phyloP scores from a whole-genome alignment of 2,113 vertebrate genomes.

The Vanacampus margaritifer region DNA sequence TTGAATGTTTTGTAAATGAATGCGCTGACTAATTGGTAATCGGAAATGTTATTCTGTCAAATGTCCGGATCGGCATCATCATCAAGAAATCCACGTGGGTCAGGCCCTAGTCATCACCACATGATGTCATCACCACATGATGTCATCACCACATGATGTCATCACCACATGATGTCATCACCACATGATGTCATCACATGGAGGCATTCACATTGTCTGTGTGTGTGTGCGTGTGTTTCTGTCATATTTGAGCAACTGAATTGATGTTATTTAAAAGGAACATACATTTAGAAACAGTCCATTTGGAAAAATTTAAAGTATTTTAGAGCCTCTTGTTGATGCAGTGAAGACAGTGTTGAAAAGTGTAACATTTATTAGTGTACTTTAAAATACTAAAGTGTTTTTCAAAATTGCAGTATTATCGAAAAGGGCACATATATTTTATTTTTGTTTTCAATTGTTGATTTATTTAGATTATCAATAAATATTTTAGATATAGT shows the following conservation, averaged over 20 bases:
- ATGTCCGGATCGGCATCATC: no score
- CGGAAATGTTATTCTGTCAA: no score
- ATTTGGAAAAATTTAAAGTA: neutral
- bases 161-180: neutral
- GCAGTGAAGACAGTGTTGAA: neutral
- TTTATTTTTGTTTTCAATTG: neutral
- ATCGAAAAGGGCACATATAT: neutral
- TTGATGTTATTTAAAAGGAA: neutral
- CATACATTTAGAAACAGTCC: neutral
- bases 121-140: neutral
- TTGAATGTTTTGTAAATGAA: no score
- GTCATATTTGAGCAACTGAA: neutral
- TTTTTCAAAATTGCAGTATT: neutral
- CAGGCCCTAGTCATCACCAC: neutral
- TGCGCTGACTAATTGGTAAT: no score
- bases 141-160: neutral
- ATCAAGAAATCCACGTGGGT: no score
- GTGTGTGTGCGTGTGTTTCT: neutral
- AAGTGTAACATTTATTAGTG: neutral
- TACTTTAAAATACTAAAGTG: neutral
- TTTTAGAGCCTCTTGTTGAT: neutral
- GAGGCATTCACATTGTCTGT: slow-evolving; percentile 36
- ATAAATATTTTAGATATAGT: neutral
- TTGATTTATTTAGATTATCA: neutral
- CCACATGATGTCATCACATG: slow-evolving; percentile 16